A percentile compares a stretch with the other conserved stretches of the same genome.
phyloP scores from a whole-genome alignment of 1,140 invertebrate species.

The Pissodes strobi region DNA sequence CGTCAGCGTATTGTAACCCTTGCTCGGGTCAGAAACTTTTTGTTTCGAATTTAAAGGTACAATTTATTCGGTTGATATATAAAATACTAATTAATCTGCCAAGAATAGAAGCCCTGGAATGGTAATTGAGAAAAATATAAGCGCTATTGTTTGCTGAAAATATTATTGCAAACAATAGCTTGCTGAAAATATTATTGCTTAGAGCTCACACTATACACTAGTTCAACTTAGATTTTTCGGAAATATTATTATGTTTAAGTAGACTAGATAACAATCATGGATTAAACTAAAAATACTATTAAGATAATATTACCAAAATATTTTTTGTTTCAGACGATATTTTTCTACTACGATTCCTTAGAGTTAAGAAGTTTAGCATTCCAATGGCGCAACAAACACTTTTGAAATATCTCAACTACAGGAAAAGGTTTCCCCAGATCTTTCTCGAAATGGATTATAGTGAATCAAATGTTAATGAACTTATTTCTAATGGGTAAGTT shows the following conservation, averaged over 20 bases:
- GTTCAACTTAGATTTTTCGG: background rate
- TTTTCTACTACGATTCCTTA: conserved; percentile 76
- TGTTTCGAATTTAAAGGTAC: too few species aligned
- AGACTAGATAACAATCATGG: background rate
- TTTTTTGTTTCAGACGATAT: conserved; percentile 63
- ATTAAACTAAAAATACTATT: background rate
- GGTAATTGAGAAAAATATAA: too few species aligned
- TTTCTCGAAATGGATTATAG: conserved; percentile 68
- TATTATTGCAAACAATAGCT: too few species aligned
- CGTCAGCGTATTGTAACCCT: too few species aligned
- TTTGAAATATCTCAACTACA: conserved; percentile 77
- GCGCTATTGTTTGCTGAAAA: too few species aligned
- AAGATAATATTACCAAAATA: conserved; percentile 2
- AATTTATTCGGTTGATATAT: background rate
- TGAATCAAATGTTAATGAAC: conserved; percentile 64
- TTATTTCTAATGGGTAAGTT: conserved; percentile 67
- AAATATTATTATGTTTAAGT: conserved; percentile 11
- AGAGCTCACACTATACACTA: too few species aligned
- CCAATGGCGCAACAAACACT: conserved; percentile 78
- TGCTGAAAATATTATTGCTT: too few species aligned
- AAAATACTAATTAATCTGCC: too few species aligned
- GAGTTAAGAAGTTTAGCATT: conserved; percentile 78
- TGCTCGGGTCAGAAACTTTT: too few species aligned
- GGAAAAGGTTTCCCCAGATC: conserved; percentile 66
- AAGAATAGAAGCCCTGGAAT: too few species aligned